These are phyloP conservation scores for Pelvicachromis taeniatus DNA, from an alignment of 2,113 vertebrate species.

Conservation along the genomic window DNA sequence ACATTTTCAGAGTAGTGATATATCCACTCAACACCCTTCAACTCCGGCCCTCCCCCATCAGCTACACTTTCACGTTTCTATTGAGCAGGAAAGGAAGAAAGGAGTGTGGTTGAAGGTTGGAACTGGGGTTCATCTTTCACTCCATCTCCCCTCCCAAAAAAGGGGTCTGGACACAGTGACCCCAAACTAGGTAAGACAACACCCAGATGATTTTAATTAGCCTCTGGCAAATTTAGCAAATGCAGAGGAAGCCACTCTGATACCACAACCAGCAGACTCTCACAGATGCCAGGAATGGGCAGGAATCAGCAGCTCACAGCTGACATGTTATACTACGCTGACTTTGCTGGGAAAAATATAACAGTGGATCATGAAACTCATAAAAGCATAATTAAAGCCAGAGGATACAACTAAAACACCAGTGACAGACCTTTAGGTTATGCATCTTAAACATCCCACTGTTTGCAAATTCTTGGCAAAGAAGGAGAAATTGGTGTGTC, in stretches of 20 bases:
- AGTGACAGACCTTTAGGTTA: background rate
- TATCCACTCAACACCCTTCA: conserved; percentile 39
- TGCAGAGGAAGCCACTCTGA: conserved; percentile 12
- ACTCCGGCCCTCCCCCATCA: background rate
- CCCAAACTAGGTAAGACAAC: conserved; percentile 34
- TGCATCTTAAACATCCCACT: background rate
- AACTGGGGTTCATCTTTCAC: conserved; percentile 34
- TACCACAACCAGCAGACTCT: background rate
- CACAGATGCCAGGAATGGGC: background rate
- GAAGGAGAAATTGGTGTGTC: background rate
- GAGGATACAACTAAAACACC: background rate
- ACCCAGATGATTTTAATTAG: conserved; percentile 64
- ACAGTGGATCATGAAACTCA: background rate
- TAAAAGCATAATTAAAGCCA: conserved; percentile 12
- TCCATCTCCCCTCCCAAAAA: background rate
- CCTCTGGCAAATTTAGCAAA: conserved; percentile 6
- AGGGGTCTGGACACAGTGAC: conserved; percentile 36
- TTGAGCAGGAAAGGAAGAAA: conserved; percentile 9
- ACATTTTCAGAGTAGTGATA: conserved; percentile 29
- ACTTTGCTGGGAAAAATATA: background rate
- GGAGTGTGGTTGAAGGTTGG: background rate
- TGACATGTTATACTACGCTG: background rate
- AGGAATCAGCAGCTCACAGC: background rate
- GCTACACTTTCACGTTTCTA: conserved; percentile 17
- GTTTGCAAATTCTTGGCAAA: background rate